Evolutionary conservation across 2,888 invertebrate species (phyloP).

Genomic region (Aproaerema taeniolella): DNA sequence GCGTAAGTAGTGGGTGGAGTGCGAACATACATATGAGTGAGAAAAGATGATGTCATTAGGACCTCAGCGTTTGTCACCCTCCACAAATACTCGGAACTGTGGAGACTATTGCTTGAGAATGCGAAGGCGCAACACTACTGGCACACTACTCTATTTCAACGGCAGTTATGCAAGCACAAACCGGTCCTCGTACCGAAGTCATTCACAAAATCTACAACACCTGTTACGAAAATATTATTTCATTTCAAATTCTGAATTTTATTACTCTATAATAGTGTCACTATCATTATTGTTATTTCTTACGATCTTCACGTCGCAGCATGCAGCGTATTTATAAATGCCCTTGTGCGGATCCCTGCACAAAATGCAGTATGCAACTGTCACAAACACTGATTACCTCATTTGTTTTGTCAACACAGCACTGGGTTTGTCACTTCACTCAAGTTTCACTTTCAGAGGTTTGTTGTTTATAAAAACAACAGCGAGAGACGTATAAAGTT

Average conservation of each 20-base stretch:
- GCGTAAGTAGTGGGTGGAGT: conserved; percentile 66
- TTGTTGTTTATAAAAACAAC: conserved; percentile 35
- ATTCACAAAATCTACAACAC: conserved; percentile 52
- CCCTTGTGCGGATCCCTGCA: conserved; percentile 40
- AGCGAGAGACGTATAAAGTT: conserved; percentile 24
- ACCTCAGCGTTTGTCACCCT: conserved; percentile 50
- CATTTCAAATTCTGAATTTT: conserved; percentile 16
- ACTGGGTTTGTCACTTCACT: conserved; percentile 48
- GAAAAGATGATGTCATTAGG: conserved; percentile 66
- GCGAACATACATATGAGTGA: conserved; percentile 43
- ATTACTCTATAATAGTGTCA: conserved; percentile 22
- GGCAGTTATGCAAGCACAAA: conserved; percentile 50
- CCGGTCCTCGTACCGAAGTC: conserved; percentile 40
- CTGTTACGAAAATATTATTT: conserved; percentile 33
- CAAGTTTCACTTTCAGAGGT: conserved; percentile 30
- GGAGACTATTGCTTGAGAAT: too few species aligned
- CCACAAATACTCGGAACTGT: conserved; percentile 6
- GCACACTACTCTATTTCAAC: conserved; percentile 43
- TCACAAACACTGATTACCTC: conserved; percentile 43
- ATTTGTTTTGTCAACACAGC: conserved; percentile 38
- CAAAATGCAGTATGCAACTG: conserved; percentile 24
- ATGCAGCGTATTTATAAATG: conserved; percentile 41
- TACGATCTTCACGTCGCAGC: conserved; percentile 32
- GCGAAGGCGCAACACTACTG: conserved; percentile 26
- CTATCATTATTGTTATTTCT: conserved; percentile 30